Conservation (phyloP, 2,113 vertebrate genomes). For the Eulemur macaco region DNA sequence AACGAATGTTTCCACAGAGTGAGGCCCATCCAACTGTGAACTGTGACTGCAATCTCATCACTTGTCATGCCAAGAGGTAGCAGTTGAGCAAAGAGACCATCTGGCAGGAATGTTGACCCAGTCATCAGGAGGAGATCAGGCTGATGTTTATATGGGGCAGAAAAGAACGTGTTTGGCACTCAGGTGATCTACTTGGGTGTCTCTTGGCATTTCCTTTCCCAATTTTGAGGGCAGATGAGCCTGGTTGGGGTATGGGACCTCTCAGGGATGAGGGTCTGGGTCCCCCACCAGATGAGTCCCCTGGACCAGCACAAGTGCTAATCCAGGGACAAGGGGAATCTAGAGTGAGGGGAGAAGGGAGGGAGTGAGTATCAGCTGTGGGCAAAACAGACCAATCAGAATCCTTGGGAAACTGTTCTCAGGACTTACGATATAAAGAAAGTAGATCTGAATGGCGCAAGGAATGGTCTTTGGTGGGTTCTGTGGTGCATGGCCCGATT, state of each 20-base stretch:
- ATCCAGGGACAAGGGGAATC: neutral
- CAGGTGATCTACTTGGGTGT: neutral
- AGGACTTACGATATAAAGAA: neutral
- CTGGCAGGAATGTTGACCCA: neutral
- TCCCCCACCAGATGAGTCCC: neutral
- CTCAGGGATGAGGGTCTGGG: neutral
- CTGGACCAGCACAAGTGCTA: neutral
- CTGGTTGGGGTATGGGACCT: neutral
- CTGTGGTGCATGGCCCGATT: too few relatives aligned
- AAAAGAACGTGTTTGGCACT: neutral
- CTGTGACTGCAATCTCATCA: neutral
- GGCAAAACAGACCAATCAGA: neutral
- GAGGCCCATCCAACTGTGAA: neutral
- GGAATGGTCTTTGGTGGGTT: neutral
- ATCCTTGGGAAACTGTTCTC: neutral
- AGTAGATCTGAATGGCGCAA: neutral
- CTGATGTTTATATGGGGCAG: neutral
- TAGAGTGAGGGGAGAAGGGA: neutral
- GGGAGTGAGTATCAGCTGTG: neutral
- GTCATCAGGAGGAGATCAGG: neutral
- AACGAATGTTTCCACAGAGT: neutral
- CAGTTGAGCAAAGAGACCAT: neutral
- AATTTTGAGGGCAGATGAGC: neutral
- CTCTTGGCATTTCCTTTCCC: neutral
- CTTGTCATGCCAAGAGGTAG: neutral